phyloP scores from a whole-genome alignment of 2,113 vertebrate genomes.

The Lampris incognitus region DNA sequence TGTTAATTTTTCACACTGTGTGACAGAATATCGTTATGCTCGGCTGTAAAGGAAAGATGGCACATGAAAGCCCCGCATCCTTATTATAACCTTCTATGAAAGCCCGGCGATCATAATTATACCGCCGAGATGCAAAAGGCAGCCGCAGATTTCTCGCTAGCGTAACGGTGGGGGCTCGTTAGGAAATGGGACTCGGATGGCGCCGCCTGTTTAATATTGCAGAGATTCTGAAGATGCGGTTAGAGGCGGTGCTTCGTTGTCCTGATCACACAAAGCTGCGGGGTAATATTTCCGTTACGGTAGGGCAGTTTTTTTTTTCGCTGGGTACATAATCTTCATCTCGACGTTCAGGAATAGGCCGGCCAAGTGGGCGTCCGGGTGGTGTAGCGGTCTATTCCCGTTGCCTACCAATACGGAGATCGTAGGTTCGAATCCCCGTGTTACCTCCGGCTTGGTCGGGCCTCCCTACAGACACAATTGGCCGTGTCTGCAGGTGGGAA shows the following conservation, averaged over 20 bases:
- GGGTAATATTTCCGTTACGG: neutral
- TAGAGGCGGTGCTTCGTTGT: neutral
- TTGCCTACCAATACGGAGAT: no score
- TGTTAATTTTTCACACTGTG: slow-evolving; percentile 70
- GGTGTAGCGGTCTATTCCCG: no score
- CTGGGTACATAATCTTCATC: no score
- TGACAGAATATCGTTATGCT: slow-evolving; percentile 78
- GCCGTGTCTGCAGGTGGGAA: no score
- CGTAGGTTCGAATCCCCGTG: no score
- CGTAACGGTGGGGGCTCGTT: slow-evolving; percentile 27
- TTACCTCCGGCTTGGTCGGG: no score
- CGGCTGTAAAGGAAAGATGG: slow-evolving; percentile 69
- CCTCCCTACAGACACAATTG: no score
- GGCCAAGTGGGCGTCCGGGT: neutral
- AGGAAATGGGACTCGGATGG: slow-evolving; percentile 40
- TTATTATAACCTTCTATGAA: slow-evolving; percentile 64
- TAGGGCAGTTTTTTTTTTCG: no score
- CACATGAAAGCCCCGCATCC: slow-evolving; percentile 67
- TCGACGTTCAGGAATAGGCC: no score
- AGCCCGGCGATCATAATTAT: slow-evolving; percentile 72
- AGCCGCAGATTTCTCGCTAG: slow-evolving; percentile 45
- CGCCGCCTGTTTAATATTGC: slow-evolving; percentile 1
- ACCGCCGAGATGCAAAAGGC: slow-evolving; percentile 62
- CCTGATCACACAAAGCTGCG: neutral
- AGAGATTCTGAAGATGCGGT: slow-evolving; percentile 4